phyloP scores from a whole-genome alignment of 2,888 invertebrate species.

The Ypsolopha sequella region DNA sequence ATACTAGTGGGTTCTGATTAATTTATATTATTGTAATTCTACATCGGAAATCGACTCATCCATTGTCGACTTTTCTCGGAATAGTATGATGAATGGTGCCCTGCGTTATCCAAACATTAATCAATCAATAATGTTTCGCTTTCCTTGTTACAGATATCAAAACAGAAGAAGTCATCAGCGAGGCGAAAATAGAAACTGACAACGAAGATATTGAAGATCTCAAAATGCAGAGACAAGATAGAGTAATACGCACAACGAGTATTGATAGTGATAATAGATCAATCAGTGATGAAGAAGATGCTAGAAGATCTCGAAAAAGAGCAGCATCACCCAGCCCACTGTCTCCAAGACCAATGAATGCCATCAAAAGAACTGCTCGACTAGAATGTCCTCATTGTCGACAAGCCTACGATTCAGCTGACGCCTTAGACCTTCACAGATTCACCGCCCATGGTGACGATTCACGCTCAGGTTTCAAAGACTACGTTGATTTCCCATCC shows the following conservation, averaged over 20 bases:
- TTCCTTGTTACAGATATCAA: conserved; percentile 67
- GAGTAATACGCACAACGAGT: conserved; percentile 45
- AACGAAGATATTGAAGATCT: conserved; percentile 39
- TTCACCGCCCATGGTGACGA: conserved; percentile 73
- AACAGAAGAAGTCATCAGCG: conserved; percentile 59
- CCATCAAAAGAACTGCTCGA: conserved; percentile 38
- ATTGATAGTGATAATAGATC: conserved; percentile 71
- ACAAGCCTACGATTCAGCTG: conserved; percentile 79
- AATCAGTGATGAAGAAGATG: conserved; percentile 61
- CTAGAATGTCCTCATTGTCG: conserved; percentile 81
- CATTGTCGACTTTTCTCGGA: conserved; percentile 65
- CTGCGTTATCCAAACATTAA: conserved; percentile 57
- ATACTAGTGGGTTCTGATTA: too few species aligned
- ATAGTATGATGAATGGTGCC: conserved; percentile 54
- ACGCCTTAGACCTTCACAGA: conserved; percentile 78
- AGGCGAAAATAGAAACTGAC: conserved; percentile 52
- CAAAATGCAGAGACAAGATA: conserved; percentile 38
- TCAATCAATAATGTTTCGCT: conserved; percentile 43
- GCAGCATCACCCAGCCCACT: conserved; percentile 47
- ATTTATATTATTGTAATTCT: too few species aligned
- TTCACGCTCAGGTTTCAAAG: conserved; percentile 75
- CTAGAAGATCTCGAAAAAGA: conserved; percentile 43
- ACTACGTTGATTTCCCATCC: conserved; percentile 85
- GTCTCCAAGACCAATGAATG: conserved; percentile 40
- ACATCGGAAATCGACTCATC: conserved; percentile 41